These are phyloP conservation scores for Pituophis catenifer DNA, from an alignment of 2,113 vertebrate genomes.

Conservation along the genomic window DNA sequence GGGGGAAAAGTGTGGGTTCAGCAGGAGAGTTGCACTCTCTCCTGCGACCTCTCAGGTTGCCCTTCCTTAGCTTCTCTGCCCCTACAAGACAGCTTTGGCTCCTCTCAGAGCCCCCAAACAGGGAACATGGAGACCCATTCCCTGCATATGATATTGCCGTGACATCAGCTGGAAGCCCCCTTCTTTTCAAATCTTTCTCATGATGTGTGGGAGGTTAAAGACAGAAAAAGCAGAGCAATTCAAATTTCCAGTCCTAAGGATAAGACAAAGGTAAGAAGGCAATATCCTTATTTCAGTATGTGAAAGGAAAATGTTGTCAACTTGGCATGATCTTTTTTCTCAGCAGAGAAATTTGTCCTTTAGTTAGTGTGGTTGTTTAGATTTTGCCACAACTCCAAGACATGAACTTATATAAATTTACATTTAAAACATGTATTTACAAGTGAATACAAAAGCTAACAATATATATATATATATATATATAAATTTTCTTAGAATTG, in stretches of 20 bases:
- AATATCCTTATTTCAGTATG: not conserved
- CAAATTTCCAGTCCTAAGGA: not conserved
- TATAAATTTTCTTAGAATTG: too few relatives aligned
- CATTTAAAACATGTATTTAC: constrained; percentile 26
- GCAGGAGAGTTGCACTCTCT: too few relatives aligned
- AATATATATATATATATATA: too few relatives aligned
- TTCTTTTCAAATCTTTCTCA: not conserved
- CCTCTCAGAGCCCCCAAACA: too few relatives aligned
- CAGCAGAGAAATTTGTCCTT: not conserved
- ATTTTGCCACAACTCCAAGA: constrained; percentile 6
- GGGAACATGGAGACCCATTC: too few relatives aligned
- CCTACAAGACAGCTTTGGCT: too few relatives aligned
- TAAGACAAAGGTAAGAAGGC: not conserved
- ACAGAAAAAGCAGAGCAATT: not conserved
- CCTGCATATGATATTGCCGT: too few relatives aligned
- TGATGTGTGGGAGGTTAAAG: not conserved
- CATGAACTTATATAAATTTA: constrained; percentile 11
- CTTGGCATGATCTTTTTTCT: not conserved
- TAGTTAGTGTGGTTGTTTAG: not conserved
- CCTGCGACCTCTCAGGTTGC: too few relatives aligned
- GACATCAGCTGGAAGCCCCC: not conserved
- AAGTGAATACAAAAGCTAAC: constrained; percentile 46
- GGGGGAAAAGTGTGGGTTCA: too few relatives aligned
- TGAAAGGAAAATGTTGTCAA: not conserved
- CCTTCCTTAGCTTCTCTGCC: too few relatives aligned